Evolutionary conservation across 2,888 invertebrate species (phyloP).

Genomic region (Nymphalis c-album): DNA sequence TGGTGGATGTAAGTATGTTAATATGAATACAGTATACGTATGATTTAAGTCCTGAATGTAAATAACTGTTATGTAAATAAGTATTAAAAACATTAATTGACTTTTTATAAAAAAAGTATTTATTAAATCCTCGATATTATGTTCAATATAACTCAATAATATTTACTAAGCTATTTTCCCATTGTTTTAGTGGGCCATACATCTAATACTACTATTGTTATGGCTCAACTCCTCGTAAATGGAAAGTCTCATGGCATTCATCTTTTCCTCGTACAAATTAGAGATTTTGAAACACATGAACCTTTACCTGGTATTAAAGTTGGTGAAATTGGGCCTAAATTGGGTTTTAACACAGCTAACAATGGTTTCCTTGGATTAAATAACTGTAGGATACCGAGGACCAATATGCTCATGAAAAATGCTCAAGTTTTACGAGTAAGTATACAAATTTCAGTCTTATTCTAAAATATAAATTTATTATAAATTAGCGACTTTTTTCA

Average conservation of each 20-base stretch:
- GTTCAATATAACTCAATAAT: too few relatives aligned
- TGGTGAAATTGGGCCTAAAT: conserved; percentile 94
- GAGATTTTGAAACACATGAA: conserved; percentile 90
- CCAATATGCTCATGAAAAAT: conserved; percentile 93
- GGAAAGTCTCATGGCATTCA: conserved; percentile 90
- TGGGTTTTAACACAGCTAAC: conserved; percentile 92
- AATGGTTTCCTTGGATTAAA: conserved; percentile 93
- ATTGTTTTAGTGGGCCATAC: conserved; percentile 89
- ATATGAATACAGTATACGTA: too few relatives aligned
- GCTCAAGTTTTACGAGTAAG: conserved; percentile 82
- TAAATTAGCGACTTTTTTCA: too few relatives aligned
- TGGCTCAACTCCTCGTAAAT: conserved; percentile 91
- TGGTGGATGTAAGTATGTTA: conserved; percentile 88
- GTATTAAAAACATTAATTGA: too few relatives aligned
- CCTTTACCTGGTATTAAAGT: conserved; percentile 91
- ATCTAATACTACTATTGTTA: conserved; percentile 92
- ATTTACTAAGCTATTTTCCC: background rate
- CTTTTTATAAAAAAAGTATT: too few relatives aligned
- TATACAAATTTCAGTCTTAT: background rate
- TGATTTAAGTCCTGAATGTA: too few relatives aligned
- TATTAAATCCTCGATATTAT: too few relatives aligned
- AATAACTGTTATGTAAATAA: too few relatives aligned
- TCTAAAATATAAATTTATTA: background rate
- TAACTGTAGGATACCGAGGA: conserved; percentile 89
- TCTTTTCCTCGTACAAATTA: conserved; percentile 92